phyloP scores from a whole-genome alignment of 1,140 invertebrate genomes.

The Cephus cinctus region DNA sequence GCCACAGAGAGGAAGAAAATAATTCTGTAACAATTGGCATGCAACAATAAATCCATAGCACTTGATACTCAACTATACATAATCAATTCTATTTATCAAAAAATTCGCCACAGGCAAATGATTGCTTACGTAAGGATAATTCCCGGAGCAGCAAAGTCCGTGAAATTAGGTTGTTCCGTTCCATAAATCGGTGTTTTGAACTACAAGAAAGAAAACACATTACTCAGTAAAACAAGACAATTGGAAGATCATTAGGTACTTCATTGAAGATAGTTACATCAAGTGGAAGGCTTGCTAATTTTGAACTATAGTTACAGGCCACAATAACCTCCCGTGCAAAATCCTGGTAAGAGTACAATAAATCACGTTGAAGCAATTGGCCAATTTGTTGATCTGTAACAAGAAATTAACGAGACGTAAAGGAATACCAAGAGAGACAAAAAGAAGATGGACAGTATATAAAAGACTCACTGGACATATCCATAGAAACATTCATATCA shows the following conservation, averaged over 20 bases:
- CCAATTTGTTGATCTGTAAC: slow-evolving; percentile 88
- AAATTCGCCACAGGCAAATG: too few species aligned
- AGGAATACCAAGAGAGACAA: slow-evolving; percentile 8
- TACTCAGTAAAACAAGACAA: too few species aligned
- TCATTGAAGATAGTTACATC: slow-evolving; percentile 50
- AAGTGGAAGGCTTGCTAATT: slow-evolving; percentile 70
- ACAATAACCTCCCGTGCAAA: slow-evolving; percentile 68
- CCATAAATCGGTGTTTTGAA: slow-evolving; percentile 87
- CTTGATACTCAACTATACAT: too few species aligned
- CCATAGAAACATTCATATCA: slow-evolving; percentile 76
- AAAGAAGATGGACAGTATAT: slow-evolving; percentile 11
- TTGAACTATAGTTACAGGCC: slow-evolving; percentile 71
- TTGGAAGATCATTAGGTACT: too few species aligned
- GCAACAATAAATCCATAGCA: too few species aligned
- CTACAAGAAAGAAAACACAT: slow-evolving; percentile 51
- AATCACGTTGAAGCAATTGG: slow-evolving; percentile 72
- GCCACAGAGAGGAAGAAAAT: slow-evolving; percentile 94
- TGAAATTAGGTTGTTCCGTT: slow-evolving; percentile 79
- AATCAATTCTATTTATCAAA: too few species aligned
- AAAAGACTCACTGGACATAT: slow-evolving; percentile 82
- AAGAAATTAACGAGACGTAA: slow-evolving; percentile 2
- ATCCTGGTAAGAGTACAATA: slow-evolving; percentile 71
- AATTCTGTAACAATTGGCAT: slow-evolving; percentile 76
- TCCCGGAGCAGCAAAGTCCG: slow-evolving; percentile 92
- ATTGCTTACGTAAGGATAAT: slow-evolving; percentile 81